Conservation (phyloP, 2,888 invertebrate genomes). For the Boloria selene region DNA sequence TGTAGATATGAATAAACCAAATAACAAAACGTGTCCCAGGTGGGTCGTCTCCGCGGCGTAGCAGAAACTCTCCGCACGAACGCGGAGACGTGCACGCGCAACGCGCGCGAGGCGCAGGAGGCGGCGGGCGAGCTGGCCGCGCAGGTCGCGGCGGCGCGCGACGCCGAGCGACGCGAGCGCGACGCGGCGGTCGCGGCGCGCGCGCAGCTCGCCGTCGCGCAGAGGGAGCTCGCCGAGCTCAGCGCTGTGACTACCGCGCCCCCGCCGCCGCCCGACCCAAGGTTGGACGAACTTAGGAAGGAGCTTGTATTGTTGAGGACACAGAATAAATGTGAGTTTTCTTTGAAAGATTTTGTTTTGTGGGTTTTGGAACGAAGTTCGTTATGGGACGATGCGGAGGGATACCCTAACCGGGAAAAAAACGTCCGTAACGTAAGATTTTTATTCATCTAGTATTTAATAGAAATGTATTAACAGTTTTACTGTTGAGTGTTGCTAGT, state of each 20-base stretch:
- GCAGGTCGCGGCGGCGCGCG: conserved; percentile 74
- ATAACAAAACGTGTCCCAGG: conserved; percentile 50
- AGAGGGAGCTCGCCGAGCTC: conserved; percentile 84
- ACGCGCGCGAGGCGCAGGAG: conserved; percentile 80
- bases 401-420: no score
- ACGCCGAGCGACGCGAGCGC: conserved; percentile 75
- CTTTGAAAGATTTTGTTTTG: neutral
- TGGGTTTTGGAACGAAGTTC: neutral
- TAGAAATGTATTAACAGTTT: no score
- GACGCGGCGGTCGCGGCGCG: conserved; percentile 62
- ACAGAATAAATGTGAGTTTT: conserved; percentile 86
- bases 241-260: conserved; percentile 86
- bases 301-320: conserved; percentile 88
- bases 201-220: conserved; percentile 85
- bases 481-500: no score
- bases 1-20: no score
- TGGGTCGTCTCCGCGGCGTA: conserved; percentile 76
- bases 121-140: conserved; percentile 74
- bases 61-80: conserved; percentile 83
- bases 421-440: no score
- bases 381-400: no score
- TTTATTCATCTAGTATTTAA: no score
- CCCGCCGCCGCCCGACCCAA: conserved; percentile 86
- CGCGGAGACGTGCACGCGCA: conserved; percentile 79
- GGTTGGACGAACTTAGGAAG: conserved; percentile 88